A percentile compares a stretch with the other conserved stretches of the same genome.
Evolutionary conservation across 2,797 vertebrate genomes (phyloP).

Genomic region (Pangasius macronema): DNA sequence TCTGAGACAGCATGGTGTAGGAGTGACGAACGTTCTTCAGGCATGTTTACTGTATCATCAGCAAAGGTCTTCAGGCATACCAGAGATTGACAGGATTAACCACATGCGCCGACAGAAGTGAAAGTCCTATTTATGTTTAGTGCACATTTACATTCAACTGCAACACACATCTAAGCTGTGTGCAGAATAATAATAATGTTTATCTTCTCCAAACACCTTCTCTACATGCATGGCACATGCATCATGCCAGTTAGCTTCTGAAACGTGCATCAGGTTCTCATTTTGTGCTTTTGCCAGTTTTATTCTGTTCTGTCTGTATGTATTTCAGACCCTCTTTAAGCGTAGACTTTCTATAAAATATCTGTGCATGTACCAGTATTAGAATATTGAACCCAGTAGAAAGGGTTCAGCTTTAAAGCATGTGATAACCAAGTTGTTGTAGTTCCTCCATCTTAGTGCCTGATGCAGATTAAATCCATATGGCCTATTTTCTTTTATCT

Average conservation of each 20-base stretch:
- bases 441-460: not conserved
- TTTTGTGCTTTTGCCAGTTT: slow-evolving; percentile 51
- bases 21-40: slow-evolving; percentile 33
- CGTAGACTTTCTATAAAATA: not conserved
- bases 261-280: slow-evolving; percentile 20
- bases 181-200: slow-evolving; percentile 48
- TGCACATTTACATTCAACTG: slow-evolving; percentile 22
- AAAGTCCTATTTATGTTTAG: not conserved
- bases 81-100: slow-evolving; percentile 47
- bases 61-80: slow-evolving; percentile 53
- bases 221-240: slow-evolving; percentile 38
- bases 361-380: not conserved
- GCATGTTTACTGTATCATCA: slow-evolving; percentile 36
- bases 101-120: slow-evolving; percentile 12
- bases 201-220: slow-evolving; percentile 48
- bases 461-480: slow-evolving; percentile 31
- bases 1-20: slow-evolving; percentile 13
- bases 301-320: not conserved
- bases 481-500: slow-evolving; percentile 12
- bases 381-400: not conserved
- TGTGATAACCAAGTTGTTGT: not conserved
- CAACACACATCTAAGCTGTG: slow-evolving; percentile 26
- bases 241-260: slow-evolving; percentile 60
- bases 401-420: slow-evolving; percentile 20
- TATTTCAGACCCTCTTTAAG: not conserved